A percentile compares a stretch with the other conserved stretches of the same genome.
phyloP scores from a whole-genome alignment of 1,140 invertebrate genomes.

The Ostrea edulis region DNA sequence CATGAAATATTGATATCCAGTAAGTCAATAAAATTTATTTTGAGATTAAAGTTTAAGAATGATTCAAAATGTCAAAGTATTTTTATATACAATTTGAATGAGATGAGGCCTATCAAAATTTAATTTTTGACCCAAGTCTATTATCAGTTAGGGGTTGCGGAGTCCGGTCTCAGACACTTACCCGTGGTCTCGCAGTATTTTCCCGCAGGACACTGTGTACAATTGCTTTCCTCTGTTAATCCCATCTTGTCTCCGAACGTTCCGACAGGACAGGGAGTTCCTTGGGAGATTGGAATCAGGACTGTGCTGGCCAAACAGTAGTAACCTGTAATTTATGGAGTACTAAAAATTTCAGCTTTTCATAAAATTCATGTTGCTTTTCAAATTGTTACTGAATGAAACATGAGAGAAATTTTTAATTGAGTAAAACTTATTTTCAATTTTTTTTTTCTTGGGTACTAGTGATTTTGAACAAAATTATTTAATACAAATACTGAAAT shows the following conservation, averaged over 20 bases:
- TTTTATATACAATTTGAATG: too few species aligned
- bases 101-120: too few species aligned
- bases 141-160: too few species aligned
- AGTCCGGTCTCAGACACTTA: slow-evolving; percentile 39
- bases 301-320: slow-evolving; percentile 74
- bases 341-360: not conserved
- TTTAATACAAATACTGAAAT: too few species aligned
- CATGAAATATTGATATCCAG: too few species aligned
- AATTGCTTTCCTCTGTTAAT: slow-evolving; percentile 62
- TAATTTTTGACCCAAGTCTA: too few species aligned
- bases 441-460: too few species aligned
- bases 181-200: slow-evolving; percentile 73
- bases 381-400: not conserved
- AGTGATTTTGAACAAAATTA: too few species aligned
- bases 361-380: too few species aligned
- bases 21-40: too few species aligned
- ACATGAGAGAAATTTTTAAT: not conserved
- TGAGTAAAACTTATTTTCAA: not conserved
- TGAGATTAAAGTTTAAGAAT: too few species aligned
- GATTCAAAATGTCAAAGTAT: too few species aligned
- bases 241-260: slow-evolving; percentile 70
- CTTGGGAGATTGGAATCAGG: slow-evolving; percentile 58
- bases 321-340: slow-evolving; percentile 63
- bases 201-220: slow-evolving; percentile 71
- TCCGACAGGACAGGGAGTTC: slow-evolving; percentile 68